phyloP scores from a whole-genome alignment of 35 echinoderm and acorn worm genomes.

The Stichopus chloronotus region DNA sequence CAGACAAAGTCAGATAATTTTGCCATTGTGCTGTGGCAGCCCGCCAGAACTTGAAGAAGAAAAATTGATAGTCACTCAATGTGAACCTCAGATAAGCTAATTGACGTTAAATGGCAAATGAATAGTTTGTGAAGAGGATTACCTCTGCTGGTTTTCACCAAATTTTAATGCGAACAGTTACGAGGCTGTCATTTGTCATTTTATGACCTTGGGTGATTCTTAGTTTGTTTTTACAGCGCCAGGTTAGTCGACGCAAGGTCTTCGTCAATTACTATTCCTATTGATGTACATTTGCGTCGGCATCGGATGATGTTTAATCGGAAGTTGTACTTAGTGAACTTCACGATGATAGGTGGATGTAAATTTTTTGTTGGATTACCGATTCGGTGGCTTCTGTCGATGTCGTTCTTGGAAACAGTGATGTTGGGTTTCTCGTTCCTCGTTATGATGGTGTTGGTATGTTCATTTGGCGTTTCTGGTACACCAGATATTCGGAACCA shows the following conservation, averaged over 20 bases:
- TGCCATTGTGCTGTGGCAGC: neutral
- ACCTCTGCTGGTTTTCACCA: neutral
- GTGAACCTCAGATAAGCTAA: neutral
- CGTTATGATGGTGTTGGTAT: slow-evolving; percentile 50
- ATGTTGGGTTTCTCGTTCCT: neutral
- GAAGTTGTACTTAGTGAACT: slow-evolving; percentile 44
- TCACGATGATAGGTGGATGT: slow-evolving; percentile 47
- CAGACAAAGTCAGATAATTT: neutral
- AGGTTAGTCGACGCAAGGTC: slow-evolving; percentile 41
- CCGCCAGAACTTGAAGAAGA: neutral
- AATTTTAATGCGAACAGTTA: no score
- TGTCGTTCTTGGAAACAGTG: neutral
- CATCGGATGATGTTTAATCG: slow-evolving; percentile 17
- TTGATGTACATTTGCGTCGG: slow-evolving; percentile 11
- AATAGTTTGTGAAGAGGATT: neutral
- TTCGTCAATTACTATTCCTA: slow-evolving; percentile 59
- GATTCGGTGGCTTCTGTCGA: slow-evolving; percentile 41
- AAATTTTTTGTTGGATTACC: slow-evolving; percentile 45
- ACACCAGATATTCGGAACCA: slow-evolving; percentile 58
- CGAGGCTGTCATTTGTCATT: no score
- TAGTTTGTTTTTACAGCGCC: neutral
- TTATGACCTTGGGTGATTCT: neutral
- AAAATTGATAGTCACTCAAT: slow-evolving; percentile 17
- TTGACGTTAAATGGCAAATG: neutral
- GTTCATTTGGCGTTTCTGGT: slow-evolving; percentile 34